Conservation (phyloP, 2,888 invertebrate genomes). For the Aethes cnicana region DNA sequence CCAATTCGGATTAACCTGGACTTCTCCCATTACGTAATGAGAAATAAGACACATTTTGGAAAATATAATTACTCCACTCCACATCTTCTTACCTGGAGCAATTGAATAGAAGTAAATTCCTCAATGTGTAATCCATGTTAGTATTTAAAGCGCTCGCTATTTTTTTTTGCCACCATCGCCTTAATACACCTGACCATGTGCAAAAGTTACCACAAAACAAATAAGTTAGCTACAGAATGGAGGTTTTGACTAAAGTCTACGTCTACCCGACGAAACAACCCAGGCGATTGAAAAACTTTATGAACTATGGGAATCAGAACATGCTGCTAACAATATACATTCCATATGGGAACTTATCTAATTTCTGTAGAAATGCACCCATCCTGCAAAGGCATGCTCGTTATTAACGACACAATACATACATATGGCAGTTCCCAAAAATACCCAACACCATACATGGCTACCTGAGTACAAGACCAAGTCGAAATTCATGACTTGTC, state of each 20-base stretch:
- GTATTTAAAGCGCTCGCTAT: neutral
- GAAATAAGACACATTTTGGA: neutral
- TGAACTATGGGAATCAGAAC: constrained; percentile 1
- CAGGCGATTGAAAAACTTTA: constrained; percentile 4
- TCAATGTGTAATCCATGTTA: neutral
- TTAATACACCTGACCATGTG: constrained; percentile 17
- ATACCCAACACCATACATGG: constrained; percentile 2
- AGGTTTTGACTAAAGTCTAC: constrained; percentile 11
- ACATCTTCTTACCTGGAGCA: neutral
- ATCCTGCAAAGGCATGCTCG: constrained; percentile 20
- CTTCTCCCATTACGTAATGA: neutral
- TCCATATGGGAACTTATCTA: constrained; percentile 22
- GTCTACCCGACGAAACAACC: constrained; percentile 11
- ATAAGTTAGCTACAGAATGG: constrained; percentile 32
- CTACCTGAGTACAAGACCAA: neutral
- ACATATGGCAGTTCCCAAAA: constrained; percentile 14
- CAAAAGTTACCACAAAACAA: constrained; percentile 32
- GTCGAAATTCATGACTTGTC: too few species aligned
- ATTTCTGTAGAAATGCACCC: constrained; percentile 10
- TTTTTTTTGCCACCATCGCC: neutral
- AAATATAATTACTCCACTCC: neutral
- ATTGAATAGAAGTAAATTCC: neutral
- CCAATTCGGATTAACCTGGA: constrained; percentile 1
- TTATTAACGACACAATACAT: constrained; percentile 20
- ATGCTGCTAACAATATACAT: constrained; percentile 22